Percentiles rank a stretch among this genome's conserved stretches.
These are phyloP conservation scores for Dermolepida albohirtum DNA, from an alignment of 2,888 invertebrate genomes.

Conservation along the genomic window DNA sequence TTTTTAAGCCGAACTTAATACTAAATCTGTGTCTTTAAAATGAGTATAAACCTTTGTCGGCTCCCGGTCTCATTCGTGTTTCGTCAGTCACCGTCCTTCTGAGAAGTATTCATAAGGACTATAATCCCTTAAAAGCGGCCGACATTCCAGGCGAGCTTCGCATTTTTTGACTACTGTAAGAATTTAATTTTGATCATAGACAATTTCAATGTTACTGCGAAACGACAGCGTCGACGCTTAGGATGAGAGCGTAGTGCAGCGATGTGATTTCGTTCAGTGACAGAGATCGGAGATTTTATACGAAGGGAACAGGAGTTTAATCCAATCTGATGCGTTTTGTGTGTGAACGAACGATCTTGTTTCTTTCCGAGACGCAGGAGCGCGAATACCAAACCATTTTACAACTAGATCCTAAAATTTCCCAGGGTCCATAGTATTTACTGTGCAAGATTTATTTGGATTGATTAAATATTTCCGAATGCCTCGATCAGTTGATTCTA, in stretches of 20 bases:
- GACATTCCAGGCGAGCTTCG: constrained; percentile 57
- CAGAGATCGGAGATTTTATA: constrained; percentile 1
- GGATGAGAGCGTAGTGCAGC: constrained; percentile 19
- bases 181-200: constrained; percentile 61
- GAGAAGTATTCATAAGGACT: constrained; percentile 51
- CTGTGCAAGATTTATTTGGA: constrained; percentile 17
- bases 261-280: constrained; percentile 12
- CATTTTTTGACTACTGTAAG: constrained; percentile 65
- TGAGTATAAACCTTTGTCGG: constrained; percentile 62
- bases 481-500: constrained; percentile 7
- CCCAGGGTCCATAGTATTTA: constrained; percentile 10
- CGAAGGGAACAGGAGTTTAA: neutral
- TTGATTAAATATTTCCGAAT: constrained; percentile 25
- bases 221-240: constrained; percentile 47
- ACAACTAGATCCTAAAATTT: constrained; percentile 1
- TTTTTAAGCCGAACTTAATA: constrained; percentile 62
- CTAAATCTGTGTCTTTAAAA: constrained; percentile 64
- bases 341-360: constrained; percentile 27
- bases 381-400: constrained; percentile 1
- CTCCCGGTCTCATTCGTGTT: constrained; percentile 49
- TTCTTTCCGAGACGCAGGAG: constrained; percentile 11
- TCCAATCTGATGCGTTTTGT: constrained; percentile 21
- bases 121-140: constrained; percentile 51
- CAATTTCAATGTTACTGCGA: constrained; percentile 52
- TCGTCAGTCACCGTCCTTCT: constrained; percentile 47